phyloP scores from a whole-genome alignment of 2,113 vertebrate genomes.

The Anarrhichthys ocellatus region DNA sequence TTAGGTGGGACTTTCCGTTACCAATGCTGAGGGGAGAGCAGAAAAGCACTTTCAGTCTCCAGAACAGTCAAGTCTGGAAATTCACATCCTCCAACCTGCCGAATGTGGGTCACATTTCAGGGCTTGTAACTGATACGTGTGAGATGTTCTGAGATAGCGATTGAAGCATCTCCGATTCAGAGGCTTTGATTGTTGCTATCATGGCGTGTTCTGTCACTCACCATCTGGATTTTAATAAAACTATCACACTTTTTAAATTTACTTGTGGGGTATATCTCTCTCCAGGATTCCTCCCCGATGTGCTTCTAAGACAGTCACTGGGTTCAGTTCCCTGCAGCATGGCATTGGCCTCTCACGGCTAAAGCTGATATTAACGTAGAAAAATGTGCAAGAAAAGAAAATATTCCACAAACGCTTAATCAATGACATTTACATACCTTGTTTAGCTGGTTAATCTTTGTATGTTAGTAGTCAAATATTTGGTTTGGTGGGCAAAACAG shows the following conservation, averaged over 20 bases:
- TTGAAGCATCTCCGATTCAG: constrained; percentile 21
- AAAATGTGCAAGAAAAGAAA: not conserved
- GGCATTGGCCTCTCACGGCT: not conserved
- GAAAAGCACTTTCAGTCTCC: constrained; percentile 17
- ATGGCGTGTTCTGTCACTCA: constrained; percentile 40
- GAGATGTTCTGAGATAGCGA: constrained; percentile 40
- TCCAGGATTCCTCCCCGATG: constrained; percentile 25
- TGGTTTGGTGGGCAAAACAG: not conserved
- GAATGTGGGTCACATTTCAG: constrained; percentile 47
- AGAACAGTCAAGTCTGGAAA: constrained; percentile 33
- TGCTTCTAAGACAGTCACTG: constrained; percentile 12
- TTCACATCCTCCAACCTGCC: constrained; percentile 47
- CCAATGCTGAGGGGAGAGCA: constrained; percentile 81
- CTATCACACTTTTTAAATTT: constrained; percentile 44
- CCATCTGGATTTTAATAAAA: constrained; percentile 38
- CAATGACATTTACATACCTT: constrained; percentile 5
- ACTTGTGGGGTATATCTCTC: constrained; percentile 23
- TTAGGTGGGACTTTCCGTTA: constrained; percentile 81
- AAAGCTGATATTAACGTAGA: constrained; percentile 7
- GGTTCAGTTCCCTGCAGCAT: constrained; percentile 5
- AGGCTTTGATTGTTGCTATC: constrained; percentile 42
- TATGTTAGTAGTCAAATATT: not conserved
- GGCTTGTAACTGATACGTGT: constrained; percentile 48
- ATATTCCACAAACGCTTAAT: not conserved
- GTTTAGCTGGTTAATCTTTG: constrained; percentile 1